Conservation (phyloP, 2,888 invertebrate species). For the Ectropis crepuscularia region DNA sequence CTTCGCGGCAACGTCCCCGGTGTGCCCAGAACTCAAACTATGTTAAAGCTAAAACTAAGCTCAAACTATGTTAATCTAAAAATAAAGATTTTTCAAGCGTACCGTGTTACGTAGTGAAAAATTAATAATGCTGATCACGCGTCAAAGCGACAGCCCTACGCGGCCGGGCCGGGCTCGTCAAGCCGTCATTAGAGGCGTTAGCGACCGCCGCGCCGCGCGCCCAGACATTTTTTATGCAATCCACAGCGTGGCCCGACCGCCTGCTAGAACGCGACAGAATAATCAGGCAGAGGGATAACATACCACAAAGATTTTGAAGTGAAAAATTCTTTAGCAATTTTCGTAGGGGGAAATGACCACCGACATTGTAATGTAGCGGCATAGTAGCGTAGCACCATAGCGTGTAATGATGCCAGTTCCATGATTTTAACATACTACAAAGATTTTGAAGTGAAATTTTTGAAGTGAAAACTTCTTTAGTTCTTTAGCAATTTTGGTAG, state of each 20-base stretch:
- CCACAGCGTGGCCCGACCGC: slow-evolving; percentile 60
- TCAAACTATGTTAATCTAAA: too few relatives aligned
- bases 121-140: slow-evolving; percentile 21
- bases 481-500: too few relatives aligned
- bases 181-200: slow-evolving; percentile 80
- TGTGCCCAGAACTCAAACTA: too few relatives aligned
- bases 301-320: neutral
- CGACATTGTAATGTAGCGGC: too few relatives aligned
- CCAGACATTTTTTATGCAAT: slow-evolving; percentile 83
- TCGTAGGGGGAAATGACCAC: neutral
- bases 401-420: too few relatives aligned
- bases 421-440: too few relatives aligned
- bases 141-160: slow-evolving; percentile 63
- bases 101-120: neutral
- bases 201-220: slow-evolving; percentile 72
- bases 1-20: too few relatives aligned
- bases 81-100: too few relatives aligned
- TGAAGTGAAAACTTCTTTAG: too few relatives aligned
- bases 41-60: too few relatives aligned
- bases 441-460: neutral
- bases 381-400: too few relatives aligned
- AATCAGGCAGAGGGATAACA: slow-evolving; percentile 4
- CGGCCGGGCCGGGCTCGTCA: slow-evolving; percentile 57
- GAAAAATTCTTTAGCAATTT: neutral
- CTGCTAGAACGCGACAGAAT: slow-evolving; percentile 54